Conservation (phyloP, 2,888 invertebrate genomes). For the Piscicola geometra region DNA sequence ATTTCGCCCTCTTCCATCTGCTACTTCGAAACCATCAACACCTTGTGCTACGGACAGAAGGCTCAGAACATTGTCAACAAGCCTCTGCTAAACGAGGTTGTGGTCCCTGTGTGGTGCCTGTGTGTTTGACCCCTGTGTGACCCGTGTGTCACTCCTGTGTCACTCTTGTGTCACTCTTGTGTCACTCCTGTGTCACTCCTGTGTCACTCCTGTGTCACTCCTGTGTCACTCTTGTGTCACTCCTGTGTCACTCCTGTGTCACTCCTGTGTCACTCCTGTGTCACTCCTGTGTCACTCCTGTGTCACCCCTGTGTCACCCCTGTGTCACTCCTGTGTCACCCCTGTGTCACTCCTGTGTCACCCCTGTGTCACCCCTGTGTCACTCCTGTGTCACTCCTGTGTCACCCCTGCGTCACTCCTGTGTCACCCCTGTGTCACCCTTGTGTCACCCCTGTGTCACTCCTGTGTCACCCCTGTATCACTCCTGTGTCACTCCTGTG, state of each 20-base stretch:
- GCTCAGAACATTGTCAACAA: conserved; percentile 68
- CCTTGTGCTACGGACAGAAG: conserved; percentile 73
- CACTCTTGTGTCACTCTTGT: neutral
- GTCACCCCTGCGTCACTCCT: too few species aligned
- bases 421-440: too few species aligned
- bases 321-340: too few species aligned
- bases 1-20: conserved; percentile 71
- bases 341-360: too few species aligned
- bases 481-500: too few species aligned
- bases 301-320: too few species aligned
- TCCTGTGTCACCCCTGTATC: too few species aligned
- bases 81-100: conserved; percentile 64
- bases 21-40: conserved; percentile 75
- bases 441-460: too few species aligned
- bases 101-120: neutral
- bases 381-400: too few species aligned
- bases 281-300: too few species aligned
- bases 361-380: too few species aligned
- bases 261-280: too few species aligned
- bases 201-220: neutral
- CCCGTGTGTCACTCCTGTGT: neutral
- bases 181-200: neutral
- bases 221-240: neutral
- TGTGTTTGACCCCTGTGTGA: neutral
- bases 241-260: neutral